A percentile compares a stretch with the other conserved stretches of the same genome.
Evolutionary conservation across 2,797 vertebrate species (phyloP).

Genomic region (Enteromius mattozi): DNA sequence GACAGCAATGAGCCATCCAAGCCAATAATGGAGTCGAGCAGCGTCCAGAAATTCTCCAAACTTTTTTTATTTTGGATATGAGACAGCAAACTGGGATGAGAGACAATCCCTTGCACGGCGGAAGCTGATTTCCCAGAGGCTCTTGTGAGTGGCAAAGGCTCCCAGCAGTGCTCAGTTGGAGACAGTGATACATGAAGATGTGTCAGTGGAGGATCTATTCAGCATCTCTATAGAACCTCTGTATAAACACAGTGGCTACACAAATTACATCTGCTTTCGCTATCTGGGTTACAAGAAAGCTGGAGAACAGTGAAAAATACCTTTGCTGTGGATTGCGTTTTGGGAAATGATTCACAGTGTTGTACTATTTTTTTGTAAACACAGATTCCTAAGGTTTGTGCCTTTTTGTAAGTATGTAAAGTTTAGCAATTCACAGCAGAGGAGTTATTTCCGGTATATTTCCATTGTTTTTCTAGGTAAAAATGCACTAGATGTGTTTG

Average conservation of each 20-base stretch:
- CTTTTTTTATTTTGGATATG: slow-evolving; percentile 21
- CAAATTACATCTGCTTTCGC: slow-evolving; percentile 19
- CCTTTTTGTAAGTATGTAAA: not conserved
- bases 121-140: slow-evolving; percentile 55
- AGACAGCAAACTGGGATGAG: slow-evolving; percentile 28
- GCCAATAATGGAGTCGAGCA: slow-evolving; percentile 35
- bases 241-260: slow-evolving; percentile 34
- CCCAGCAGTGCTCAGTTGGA: slow-evolving; percentile 50
- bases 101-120: slow-evolving; percentile 13
- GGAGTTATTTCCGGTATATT: not conserved
- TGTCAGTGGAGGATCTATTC: slow-evolving; percentile 49
- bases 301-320: slow-evolving; percentile 22
- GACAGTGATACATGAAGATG: slow-evolving; percentile 54
- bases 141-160: slow-evolving; percentile 48
- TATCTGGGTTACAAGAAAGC: slow-evolving; percentile 50
- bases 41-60: slow-evolving; percentile 30
- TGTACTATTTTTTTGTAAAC: not conserved
- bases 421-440: not conserved
- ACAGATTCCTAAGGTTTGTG: slow-evolving; percentile 4
- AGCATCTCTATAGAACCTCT: slow-evolving; percentile 38
- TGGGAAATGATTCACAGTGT: slow-evolving; percentile 16
- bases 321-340: slow-evolving; percentile 18
- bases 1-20: slow-evolving; percentile 26
- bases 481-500: not conserved
- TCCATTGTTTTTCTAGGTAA: not conserved